A percentile compares a stretch with the other conserved stretches of the same genome.
Evolutionary conservation across 1,140 invertebrate genomes (phyloP).

Genomic region (Druon quercuslanigerum): DNA sequence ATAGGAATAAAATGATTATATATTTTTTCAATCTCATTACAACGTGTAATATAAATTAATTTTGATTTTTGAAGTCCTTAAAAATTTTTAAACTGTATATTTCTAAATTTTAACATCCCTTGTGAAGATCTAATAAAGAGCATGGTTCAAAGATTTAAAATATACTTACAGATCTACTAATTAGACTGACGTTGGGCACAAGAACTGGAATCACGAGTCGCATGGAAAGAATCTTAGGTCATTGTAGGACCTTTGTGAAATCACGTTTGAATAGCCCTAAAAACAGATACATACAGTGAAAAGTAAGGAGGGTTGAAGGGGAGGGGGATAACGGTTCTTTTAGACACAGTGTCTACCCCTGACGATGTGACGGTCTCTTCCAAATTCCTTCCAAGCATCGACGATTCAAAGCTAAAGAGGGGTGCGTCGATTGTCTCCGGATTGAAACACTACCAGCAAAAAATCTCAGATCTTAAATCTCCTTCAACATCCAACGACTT

Average conservation of each 20-base stretch:
- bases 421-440: conserved; percentile 30
- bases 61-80: too few species aligned
- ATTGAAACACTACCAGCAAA: conserved; percentile 26
- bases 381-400: conserved; percentile 19
- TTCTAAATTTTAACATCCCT: too few species aligned
- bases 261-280: neutral
- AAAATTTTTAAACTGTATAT: too few species aligned
- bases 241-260: neutral
- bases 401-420: conserved; percentile 14
- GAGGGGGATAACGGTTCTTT: conserved; percentile 19
- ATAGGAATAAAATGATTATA: too few species aligned
- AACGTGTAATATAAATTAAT: too few species aligned
- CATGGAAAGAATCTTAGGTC: too few species aligned
- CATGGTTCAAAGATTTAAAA: too few species aligned
- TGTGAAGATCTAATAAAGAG: too few species aligned
- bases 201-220: neutral
- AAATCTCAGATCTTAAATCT: conserved; percentile 28
- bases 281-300: conserved; percentile 9
- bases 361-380: conserved; percentile 7
- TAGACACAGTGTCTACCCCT: conserved; percentile 1
- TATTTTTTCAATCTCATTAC: too few species aligned
- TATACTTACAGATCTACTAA: too few species aligned
- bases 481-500: conserved; percentile 18
- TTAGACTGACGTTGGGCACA: too few species aligned
- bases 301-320: neutral